A percentile compares a stretch with the other conserved stretches of the same genome.
phyloP scores from a whole-genome alignment of 2,113 vertebrate genomes.

The Penelope pileata region DNA sequence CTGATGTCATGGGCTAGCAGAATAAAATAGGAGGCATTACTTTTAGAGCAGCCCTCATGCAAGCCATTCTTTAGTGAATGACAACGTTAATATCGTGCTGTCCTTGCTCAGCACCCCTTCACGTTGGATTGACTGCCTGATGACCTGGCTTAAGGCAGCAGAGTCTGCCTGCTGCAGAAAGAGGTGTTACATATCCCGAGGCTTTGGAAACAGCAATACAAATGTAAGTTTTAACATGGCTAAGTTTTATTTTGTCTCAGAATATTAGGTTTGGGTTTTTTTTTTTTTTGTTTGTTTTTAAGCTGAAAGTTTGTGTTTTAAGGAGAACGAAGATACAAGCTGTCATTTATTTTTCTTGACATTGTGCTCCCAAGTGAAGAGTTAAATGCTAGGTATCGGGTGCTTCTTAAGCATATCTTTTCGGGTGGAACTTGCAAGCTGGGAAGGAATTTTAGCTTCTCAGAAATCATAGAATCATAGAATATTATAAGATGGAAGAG shows the following conservation, averaged over 20 bases:
- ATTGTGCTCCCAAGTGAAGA: neutral
- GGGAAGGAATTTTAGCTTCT: neutral
- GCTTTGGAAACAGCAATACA: neutral
- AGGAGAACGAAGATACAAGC: neutral
- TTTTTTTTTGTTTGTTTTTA: neutral
- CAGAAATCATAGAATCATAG: neutral
- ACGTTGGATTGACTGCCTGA: neutral
- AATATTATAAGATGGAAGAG: neutral
- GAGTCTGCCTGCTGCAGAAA: neutral
- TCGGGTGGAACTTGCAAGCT: neutral
- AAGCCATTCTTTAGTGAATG: neutral
- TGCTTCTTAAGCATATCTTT: neutral
- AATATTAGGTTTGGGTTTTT: neutral
- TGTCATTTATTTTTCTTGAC: neutral
- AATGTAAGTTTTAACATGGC: neutral
- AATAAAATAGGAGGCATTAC: too few species aligned
- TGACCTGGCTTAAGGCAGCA: neutral
- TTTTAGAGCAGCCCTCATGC: too few species aligned
- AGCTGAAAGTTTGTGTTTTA: neutral
- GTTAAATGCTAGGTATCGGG: neutral
- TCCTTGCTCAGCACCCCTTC: fast-evolving
- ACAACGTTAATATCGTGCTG: neutral
- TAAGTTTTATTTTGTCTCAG: neutral
- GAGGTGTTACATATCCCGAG: neutral
- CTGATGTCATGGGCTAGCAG: too few species aligned